These are phyloP conservation scores for Cyclargus thomasi DNA, from an alignment of 1,140 invertebrate species.

Conservation along the genomic window DNA sequence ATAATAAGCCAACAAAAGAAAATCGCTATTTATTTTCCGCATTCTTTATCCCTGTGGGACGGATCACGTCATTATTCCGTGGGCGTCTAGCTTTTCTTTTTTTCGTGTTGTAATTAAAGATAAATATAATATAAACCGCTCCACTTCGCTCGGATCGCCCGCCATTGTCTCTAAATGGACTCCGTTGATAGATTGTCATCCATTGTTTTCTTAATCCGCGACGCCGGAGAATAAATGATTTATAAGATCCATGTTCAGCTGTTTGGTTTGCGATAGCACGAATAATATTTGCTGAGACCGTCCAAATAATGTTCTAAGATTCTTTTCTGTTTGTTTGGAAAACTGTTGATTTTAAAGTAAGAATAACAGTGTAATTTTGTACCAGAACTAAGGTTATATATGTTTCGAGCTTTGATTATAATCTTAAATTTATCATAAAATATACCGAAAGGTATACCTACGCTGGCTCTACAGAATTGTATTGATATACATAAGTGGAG, in stretches of 20 bases:
- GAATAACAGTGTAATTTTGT: too few relatives aligned
- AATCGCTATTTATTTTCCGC: slow-evolving; percentile 70
- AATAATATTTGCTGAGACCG: slow-evolving; percentile 18
- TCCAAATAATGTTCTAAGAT: background rate
- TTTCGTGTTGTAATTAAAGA: slow-evolving; percentile 73
- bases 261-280: slow-evolving; percentile 24
- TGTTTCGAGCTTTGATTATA: background rate
- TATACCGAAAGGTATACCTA: background rate
- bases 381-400: too few relatives aligned
- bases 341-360: background rate
- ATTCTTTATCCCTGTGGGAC: slow-evolving; percentile 51
- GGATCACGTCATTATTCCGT: slow-evolving; percentile 65
- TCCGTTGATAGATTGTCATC: slow-evolving; percentile 69
- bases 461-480: too few relatives aligned
- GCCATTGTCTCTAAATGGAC: slow-evolving; percentile 68
- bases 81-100: slow-evolving; percentile 43
- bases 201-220: slow-evolving; percentile 70
- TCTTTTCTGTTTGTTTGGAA: background rate
- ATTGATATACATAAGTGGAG: background rate
- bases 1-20: slow-evolving; percentile 73
- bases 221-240: slow-evolving; percentile 66
- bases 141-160: slow-evolving; percentile 54
- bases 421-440: background rate
- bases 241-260: slow-evolving; percentile 45
- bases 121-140: slow-evolving; percentile 73